Conservation (phyloP, 2,888 invertebrate genomes). For the Erebia epiphron region DNA sequence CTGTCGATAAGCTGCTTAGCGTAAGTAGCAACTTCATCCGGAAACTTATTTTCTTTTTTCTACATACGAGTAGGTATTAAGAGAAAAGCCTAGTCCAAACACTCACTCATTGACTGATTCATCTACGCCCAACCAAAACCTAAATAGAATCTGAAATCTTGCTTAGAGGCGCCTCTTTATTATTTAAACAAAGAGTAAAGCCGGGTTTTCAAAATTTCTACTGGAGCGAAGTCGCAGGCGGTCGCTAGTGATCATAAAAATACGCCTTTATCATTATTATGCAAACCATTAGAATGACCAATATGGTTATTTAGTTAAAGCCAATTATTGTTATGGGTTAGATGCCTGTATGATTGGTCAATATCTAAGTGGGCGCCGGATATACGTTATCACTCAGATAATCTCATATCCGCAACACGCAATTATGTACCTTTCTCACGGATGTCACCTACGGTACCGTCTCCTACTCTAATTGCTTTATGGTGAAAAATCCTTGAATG, state of each 20-base stretch:
- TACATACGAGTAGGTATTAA: no score
- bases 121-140: no score
- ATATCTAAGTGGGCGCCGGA: conserved; percentile 71
- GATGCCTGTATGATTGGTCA: conserved; percentile 43
- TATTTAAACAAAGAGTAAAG: no score
- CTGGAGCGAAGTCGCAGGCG: no score
- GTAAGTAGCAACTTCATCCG: no score
- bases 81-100: no score
- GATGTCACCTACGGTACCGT: conserved; percentile 45
- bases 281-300: background rate
- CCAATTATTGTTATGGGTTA: conserved; percentile 10
- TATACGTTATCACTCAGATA: conserved; percentile 54
- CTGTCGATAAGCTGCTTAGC: no score
- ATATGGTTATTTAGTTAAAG: conserved; percentile 5
- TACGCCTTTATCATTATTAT: background rate
- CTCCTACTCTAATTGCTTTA: conserved; percentile 39
- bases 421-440: conserved; percentile 74
- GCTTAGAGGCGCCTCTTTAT: no score
- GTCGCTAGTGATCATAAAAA: background rate
- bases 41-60: no score
- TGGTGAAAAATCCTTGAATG: conserved; percentile 14
- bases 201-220: no score
- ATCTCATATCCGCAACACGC: conserved; percentile 70
- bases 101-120: no score
- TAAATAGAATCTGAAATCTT: no score